Conservation (phyloP, 2,113 vertebrate genomes). For the Ptychochromis oligacanthus region DNA sequence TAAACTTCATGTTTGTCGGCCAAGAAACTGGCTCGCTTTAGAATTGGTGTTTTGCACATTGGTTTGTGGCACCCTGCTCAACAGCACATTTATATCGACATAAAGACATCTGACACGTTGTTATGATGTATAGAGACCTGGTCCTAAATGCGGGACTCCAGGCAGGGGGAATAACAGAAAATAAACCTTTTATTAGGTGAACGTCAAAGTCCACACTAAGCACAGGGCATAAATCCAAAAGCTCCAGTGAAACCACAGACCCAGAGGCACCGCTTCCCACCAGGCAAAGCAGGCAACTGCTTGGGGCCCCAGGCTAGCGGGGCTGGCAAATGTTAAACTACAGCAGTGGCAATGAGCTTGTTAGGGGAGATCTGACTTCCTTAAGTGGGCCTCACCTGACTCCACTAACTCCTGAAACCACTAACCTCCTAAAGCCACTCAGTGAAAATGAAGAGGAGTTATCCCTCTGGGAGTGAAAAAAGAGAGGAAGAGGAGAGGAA, state of each 20-base stretch:
- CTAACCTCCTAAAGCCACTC: too few species aligned
- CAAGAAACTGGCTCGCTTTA: not conserved
- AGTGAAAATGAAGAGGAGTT: not conserved
- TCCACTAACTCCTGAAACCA: too few species aligned
- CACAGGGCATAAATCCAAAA: not conserved
- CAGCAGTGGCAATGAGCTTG: too few species aligned
- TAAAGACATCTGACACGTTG: not conserved
- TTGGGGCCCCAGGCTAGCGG: too few species aligned
- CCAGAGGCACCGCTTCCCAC: too few species aligned
- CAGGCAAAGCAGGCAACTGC: too few species aligned
- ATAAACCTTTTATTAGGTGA: not conserved
- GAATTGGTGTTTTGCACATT: not conserved
- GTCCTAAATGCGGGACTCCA: not conserved
- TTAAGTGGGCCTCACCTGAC: too few species aligned
- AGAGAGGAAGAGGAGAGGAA: not conserved
- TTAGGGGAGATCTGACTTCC: too few species aligned
- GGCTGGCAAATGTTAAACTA: too few species aligned
- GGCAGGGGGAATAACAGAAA: not conserved
- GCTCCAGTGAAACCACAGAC: too few species aligned
- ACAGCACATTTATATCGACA: not conserved
- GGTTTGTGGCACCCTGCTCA: not conserved
- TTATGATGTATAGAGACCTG: not conserved
- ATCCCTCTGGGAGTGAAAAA: not conserved
- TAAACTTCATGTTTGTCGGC: not conserved
- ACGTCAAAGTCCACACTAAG: fast-evolving